Evolutionary conservation across 2,797 vertebrate genomes (phyloP).

Genomic region (Serranus cabrilla): DNA sequence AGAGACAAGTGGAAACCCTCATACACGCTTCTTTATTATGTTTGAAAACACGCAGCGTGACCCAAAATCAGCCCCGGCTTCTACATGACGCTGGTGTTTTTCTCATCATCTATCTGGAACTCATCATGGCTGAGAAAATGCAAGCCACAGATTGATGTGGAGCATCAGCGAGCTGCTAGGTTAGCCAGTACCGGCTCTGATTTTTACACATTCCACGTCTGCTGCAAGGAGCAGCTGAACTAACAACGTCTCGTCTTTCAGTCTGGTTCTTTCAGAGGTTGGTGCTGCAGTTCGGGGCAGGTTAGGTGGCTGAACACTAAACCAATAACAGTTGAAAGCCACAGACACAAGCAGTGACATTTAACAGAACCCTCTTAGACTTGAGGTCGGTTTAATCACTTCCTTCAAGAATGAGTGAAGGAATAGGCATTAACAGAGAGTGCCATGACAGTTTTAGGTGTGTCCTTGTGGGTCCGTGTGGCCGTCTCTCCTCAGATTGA

Average conservation of each 20-base stretch:
- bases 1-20: slow-evolving; percentile 50
- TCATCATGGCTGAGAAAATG: slow-evolving; percentile 19
- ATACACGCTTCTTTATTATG: slow-evolving; percentile 35
- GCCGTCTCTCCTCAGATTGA: slow-evolving; percentile 55
- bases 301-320: slow-evolving; percentile 25
- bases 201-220: slow-evolving; percentile 39
- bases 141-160: slow-evolving; percentile 28
- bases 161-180: slow-evolving; percentile 24
- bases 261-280: slow-evolving; percentile 14
- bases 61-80: slow-evolving; percentile 36
- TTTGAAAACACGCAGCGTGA: slow-evolving; percentile 52
- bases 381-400: slow-evolving; percentile 46
- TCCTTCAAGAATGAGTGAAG: slow-evolving; percentile 22
- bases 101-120: slow-evolving; percentile 46
- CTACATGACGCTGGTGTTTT: slow-evolving; percentile 12
- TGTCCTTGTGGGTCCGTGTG: slow-evolving; percentile 62
- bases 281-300: slow-evolving; percentile 9
- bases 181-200: slow-evolving; percentile 5
- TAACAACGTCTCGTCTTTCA: slow-evolving; percentile 48
- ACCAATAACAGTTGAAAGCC: slow-evolving; percentile 42
- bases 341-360: slow-evolving; percentile 46
- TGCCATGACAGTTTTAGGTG: slow-evolving; percentile 30
- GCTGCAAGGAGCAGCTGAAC: slow-evolving; percentile 45
- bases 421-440: slow-evolving; percentile 22
- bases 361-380: slow-evolving; percentile 38